These are phyloP conservation scores for Formicarius rufipectus DNA, from an alignment of 2,113 vertebrate species.

Conservation along the genomic window DNA sequence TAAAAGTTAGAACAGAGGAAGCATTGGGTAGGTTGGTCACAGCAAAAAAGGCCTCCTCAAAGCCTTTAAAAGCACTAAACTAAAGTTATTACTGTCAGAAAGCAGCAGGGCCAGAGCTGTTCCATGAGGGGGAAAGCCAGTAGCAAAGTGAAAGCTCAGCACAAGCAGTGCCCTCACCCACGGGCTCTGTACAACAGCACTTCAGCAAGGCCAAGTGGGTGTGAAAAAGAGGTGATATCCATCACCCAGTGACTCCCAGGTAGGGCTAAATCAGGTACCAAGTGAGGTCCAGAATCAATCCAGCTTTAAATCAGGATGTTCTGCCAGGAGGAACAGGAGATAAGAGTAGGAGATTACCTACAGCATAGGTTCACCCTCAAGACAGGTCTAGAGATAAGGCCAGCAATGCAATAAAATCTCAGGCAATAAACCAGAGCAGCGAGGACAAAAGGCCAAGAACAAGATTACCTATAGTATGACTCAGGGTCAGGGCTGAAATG, in stretches of 20 bases:
- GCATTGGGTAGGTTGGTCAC: neutral
- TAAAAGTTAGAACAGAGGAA: neutral
- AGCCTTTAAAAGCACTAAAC: neutral
- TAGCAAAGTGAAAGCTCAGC: neutral
- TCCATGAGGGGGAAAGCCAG: neutral
- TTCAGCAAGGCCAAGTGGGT: neutral
- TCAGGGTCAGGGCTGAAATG: neutral
- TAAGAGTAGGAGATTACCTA: neutral
- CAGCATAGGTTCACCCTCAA: neutral
- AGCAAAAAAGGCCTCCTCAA: neutral
- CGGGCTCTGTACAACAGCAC: neutral
- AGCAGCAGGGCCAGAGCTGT: neutral
- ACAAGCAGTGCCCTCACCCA: neutral
- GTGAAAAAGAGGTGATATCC: neutral
- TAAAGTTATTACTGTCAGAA: neutral
- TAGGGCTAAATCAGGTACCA: neutral
- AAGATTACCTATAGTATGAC: accelerated
- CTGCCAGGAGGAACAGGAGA: neutral
- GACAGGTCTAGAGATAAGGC: neutral
- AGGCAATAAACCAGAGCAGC: neutral
- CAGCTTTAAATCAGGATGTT: neutral
- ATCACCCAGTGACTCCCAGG: too few species aligned
- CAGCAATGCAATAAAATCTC: neutral
- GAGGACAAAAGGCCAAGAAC: neutral
- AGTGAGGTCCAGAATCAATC: too few species aligned